phyloP scores from a whole-genome alignment of 2,113 vertebrate species.

The Tichodroma muraria region DNA sequence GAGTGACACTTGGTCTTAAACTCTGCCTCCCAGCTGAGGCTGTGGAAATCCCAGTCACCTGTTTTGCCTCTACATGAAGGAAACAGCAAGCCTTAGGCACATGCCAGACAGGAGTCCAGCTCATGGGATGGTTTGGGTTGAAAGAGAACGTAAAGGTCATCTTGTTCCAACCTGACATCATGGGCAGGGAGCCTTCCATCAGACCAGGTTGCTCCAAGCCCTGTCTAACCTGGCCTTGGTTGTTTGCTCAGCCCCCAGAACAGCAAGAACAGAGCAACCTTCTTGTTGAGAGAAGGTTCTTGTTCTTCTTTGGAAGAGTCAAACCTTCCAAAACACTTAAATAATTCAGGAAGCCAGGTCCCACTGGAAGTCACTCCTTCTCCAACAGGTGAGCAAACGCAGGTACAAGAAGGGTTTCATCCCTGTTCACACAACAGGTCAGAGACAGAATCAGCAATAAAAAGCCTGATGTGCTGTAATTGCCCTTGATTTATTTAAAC shows the following conservation, averaged over 20 bases:
- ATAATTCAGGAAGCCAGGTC: neutral
- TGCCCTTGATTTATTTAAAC: neutral
- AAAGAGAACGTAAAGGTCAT: neutral
- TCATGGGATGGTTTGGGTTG: neutral
- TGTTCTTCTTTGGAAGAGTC: no score
- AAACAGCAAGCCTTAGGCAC: neutral
- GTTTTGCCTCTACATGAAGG: neutral
- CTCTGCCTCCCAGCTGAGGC: neutral
- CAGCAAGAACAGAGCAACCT: neutral
- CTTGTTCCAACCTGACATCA: neutral
- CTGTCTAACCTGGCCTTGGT: neutral
- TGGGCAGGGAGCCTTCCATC: neutral
- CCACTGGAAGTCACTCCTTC: neutral
- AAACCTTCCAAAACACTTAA: neutral
- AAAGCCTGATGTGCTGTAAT: neutral
- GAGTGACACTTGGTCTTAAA: neutral
- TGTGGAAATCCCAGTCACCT: neutral
- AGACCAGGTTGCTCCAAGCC: neutral
- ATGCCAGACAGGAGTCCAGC: neutral
- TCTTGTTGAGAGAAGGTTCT: no score
- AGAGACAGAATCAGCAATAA: neutral
- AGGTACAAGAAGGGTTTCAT: neutral
- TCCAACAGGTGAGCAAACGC: neutral
- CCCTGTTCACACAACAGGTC: rapidly evolving
- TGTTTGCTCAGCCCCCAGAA: neutral